A percentile compares a stretch with the other conserved stretches of the same genome.
These are phyloP conservation scores for Acropternis orthonyx DNA, from an alignment of 2,797 vertebrate species.

Conservation along the genomic window DNA sequence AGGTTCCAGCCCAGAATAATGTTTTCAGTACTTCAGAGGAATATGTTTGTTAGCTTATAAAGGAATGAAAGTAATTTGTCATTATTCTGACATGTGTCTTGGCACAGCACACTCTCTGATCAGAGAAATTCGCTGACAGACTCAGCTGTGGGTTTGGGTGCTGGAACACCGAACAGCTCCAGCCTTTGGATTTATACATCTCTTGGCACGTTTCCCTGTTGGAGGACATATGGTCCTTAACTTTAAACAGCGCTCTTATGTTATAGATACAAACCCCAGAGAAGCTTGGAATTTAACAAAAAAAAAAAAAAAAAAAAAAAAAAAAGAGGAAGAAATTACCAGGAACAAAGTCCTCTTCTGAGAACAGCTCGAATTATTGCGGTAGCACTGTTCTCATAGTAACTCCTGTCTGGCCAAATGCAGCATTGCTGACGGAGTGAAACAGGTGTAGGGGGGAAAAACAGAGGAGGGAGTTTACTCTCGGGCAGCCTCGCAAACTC, in stretches of 20 bases:
- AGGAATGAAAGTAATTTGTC: neutral
- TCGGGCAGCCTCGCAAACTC: neutral
- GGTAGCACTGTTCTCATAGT: neutral
- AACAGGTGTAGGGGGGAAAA: accelerated
- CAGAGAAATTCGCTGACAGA: neutral
- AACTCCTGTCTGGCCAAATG: neutral
- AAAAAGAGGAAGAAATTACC: neutral
- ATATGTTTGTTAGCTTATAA: neutral
- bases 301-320: no score
- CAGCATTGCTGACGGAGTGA: neutral
- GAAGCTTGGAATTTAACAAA: neutral
- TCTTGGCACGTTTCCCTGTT: neutral
- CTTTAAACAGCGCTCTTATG: neutral
- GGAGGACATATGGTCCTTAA: neutral
- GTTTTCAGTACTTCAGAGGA: neutral
- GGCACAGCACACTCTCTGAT: neutral
- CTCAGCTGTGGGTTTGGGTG: neutral
- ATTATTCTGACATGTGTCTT: neutral
- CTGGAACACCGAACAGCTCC: neutral
- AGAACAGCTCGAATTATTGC: neutral
- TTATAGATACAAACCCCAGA: neutral
- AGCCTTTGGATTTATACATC: neutral
- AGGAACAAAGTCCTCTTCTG: neutral
- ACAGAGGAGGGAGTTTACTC: neutral
- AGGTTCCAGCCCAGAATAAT: constrained; percentile 11